phyloP scores from a whole-genome alignment of 2,888 invertebrate species.

The Fissipunctia ypsillon region DNA sequence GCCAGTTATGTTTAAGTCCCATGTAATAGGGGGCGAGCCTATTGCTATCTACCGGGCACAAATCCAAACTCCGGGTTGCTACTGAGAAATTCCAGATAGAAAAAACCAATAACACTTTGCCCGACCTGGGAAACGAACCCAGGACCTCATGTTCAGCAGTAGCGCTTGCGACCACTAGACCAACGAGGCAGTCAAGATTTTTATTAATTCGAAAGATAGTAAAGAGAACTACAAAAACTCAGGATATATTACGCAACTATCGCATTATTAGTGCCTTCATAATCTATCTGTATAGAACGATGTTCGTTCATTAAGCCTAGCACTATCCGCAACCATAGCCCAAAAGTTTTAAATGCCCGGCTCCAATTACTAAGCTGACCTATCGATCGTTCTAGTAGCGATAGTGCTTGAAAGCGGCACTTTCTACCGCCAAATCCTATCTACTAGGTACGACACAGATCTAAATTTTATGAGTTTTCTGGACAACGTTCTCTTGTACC shows the following conservation, averaged over 20 bases:
- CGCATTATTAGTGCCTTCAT: neutral
- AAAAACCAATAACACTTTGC: too few species aligned
- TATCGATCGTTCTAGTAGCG: constrained; percentile 24
- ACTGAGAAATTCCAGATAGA: too few species aligned
- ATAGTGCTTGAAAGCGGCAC: constrained; percentile 23
- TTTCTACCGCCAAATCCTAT: constrained; percentile 36
- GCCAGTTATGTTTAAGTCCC: too few species aligned
- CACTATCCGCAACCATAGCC: constrained; percentile 20
- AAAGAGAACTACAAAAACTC: neutral
- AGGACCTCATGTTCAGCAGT: too few species aligned
- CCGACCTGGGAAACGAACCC: too few species aligned
- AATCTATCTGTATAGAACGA: neutral
- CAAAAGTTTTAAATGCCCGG: constrained; percentile 30
- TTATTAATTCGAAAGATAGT: neutral
- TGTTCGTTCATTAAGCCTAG: constrained; percentile 4
- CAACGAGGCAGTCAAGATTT: too few species aligned
- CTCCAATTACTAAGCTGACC: constrained; percentile 30
- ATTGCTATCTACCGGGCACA: too few species aligned
- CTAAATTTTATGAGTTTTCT: constrained; percentile 47
- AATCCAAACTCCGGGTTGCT: too few species aligned
- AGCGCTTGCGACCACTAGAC: too few species aligned
- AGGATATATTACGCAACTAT: neutral
- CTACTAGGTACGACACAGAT: constrained; percentile 23
- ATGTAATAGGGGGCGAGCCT: too few species aligned
- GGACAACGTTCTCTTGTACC: constrained; percentile 38